Percentiles rank a stretch among this genome's conserved stretches.
Evolutionary conservation across 1,140 invertebrate genomes (phyloP).

Genomic region (Plodia interpunctella): DNA sequence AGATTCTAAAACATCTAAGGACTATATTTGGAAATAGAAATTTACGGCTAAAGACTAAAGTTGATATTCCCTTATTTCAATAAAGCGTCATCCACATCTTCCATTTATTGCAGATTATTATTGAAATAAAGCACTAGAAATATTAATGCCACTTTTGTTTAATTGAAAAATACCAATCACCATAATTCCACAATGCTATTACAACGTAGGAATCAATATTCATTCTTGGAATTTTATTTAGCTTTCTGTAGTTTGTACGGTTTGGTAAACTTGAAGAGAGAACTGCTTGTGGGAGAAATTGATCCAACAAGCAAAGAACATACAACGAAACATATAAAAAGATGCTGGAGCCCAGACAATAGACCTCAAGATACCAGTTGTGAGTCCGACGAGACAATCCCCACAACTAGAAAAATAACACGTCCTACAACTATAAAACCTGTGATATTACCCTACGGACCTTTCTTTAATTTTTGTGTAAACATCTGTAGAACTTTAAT

Average conservation of each 20-base stretch:
- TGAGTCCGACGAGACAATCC: conserved; percentile 3
- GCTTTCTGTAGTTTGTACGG: neutral
- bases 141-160: neutral
- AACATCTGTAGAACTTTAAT: conserved; percentile 26
- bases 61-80: conserved; percentile 17
- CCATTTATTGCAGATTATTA: neutral
- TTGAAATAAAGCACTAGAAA: neutral
- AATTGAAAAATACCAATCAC: neutral
- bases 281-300: neutral
- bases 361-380: neutral
- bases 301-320: neutral
- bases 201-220: neutral
- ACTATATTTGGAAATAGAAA: conserved; percentile 30
- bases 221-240: neutral
- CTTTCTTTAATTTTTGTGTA: conserved; percentile 29
- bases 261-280: neutral
- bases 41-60: conserved; percentile 33
- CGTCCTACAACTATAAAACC: neutral
- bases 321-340: neutral
- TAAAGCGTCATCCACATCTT: neutral
- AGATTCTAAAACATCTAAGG: conserved; percentile 28
- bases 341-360: neutral
- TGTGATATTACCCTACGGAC: conserved; percentile 19
- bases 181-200: neutral
- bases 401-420: conserved; percentile 3